Percentiles rank a stretch among this genome's conserved stretches.
Evolutionary conservation across 2,113 vertebrate species (phyloP).

Genomic region (Protobothrops flavoviridis): DNA sequence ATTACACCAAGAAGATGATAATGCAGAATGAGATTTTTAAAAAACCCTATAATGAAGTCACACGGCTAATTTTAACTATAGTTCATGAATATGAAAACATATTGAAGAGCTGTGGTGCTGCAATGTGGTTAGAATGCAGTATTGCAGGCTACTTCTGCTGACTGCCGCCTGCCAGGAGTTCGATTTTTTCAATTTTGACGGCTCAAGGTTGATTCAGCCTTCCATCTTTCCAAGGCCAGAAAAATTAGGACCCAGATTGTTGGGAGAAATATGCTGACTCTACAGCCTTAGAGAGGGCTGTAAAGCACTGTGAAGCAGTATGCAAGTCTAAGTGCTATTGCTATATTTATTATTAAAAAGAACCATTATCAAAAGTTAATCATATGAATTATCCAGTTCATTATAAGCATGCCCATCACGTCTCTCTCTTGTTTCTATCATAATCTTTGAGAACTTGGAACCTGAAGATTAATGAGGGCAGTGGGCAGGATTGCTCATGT

Average conservation of each 20-base stretch:
- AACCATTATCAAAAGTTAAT: background rate
- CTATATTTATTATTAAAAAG: background rate
- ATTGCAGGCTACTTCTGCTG: background rate
- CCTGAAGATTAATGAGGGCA: background rate
- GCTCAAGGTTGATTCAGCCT: background rate
- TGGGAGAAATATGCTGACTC: background rate
- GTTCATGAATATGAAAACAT: background rate
- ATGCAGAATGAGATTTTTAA: background rate
- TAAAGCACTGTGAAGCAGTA: background rate
- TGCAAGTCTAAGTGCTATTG: background rate
- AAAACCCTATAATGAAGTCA: background rate
- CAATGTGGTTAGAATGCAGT: background rate
- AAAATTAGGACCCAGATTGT: background rate
- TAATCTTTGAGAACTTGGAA: background rate
- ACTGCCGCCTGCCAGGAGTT: background rate
- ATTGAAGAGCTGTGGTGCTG: background rate
- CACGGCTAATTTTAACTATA: background rate
- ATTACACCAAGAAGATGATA: background rate
- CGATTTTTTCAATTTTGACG: background rate
- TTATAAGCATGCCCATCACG: background rate
- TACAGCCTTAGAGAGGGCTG: background rate
- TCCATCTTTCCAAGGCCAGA: background rate
- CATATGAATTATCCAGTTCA: background rate
- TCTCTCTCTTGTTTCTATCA: background rate
- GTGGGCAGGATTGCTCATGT: background rate